Evolutionary conservation across 2,113 vertebrate genomes (phyloP), one percentile per base, ranked within the genome.

Genomic region (Elgaria multicarinata): DNA sequence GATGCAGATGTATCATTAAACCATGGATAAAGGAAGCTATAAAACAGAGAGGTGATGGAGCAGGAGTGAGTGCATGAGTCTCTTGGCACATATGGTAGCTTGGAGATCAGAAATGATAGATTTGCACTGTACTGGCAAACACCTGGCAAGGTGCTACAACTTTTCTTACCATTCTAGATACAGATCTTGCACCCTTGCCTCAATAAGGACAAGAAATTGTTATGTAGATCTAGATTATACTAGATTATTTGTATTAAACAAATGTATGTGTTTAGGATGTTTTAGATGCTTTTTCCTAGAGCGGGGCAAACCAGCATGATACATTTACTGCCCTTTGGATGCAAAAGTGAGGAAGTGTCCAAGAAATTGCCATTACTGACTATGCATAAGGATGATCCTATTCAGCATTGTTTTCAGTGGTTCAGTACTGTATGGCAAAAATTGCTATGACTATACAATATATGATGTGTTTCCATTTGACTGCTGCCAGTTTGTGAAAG

Each of bases 401-500:
- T 86, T 75, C 50, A 87, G 2, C 46, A 4, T 18, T 78, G 31
- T 1, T 42, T 0, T 87, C 39, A 89, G 7, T 80, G 31, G 26
- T 26, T n/a, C 8, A 90, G 77, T 86, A 78, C 28, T 50, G 8
- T 18, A 0, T 58, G 13, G 26, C 0, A 62, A 12, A 26, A 86
- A 89, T 36, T 76, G 53, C 36, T 88, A 93, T 90, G 5, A 82
- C 1, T 86, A 13, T 0, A 44, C 10, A 22, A 1, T 39, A 5
- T 44, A 20, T 20, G 3, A 3, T 67, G 5, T 1, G n/a, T 91
- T 91, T 33, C 28, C 71, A 66, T 39, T 24, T 85, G 72, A 24
- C 79, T 91, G 6, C 0, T 0, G 9, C 42, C 66, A 18, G 31
- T 31, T 90, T 55, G 58, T 80, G 91, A 71, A 75, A 92, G 28